Percentiles rank a stretch among this genome's conserved stretches.
Conservation (phyloP, 2,797 vertebrate genomes). For the Argyrosomus regius region DNA sequence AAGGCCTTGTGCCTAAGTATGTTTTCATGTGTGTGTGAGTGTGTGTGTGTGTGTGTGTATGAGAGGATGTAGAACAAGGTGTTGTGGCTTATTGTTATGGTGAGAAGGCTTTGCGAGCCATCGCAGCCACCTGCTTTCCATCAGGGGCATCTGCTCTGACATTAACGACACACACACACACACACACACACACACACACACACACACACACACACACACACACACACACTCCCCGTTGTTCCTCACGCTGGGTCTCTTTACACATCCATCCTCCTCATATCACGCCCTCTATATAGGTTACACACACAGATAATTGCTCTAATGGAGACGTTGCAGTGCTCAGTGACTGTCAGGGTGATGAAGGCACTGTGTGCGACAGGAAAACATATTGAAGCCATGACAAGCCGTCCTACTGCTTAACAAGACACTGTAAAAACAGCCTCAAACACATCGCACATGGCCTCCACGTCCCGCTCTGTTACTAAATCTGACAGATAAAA, state of each 20-base stretch:
- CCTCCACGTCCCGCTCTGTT: conserved; percentile 3
- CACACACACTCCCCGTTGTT: background rate
- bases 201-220: background rate
- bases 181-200: background rate
- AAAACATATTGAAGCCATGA: conserved; percentile 43
- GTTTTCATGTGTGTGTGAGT: conserved; percentile 31
- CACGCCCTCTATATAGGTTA: conserved; percentile 9
- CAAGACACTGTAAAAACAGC: conserved; percentile 50
- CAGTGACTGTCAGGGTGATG: conserved; percentile 21
- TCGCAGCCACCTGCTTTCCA: conserved; percentile 64
- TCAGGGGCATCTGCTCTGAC: conserved; percentile 53
- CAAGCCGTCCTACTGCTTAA: conserved; percentile 46
- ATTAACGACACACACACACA: conserved; percentile 10
- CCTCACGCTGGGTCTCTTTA: conserved; percentile 17
- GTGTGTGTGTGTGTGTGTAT: conserved; percentile 24
- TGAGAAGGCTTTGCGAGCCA: conserved; percentile 46
- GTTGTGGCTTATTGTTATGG: conserved; percentile 65
- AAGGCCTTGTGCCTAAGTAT: conserved; percentile 45
- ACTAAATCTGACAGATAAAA: conserved; percentile 2
- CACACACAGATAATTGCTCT: conserved; percentile 2
- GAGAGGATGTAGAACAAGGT: conserved; percentile 65
- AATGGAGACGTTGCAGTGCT: conserved; percentile 25
- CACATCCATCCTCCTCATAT: conserved; percentile 13
- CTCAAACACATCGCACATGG: conserved; percentile 21
- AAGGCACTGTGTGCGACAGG: conserved; percentile 10